A percentile compares a stretch with the other conserved stretches of the same genome.
Conservation (phyloP, 2,797 vertebrate genomes). For the Astyanax mexicanus region DNA sequence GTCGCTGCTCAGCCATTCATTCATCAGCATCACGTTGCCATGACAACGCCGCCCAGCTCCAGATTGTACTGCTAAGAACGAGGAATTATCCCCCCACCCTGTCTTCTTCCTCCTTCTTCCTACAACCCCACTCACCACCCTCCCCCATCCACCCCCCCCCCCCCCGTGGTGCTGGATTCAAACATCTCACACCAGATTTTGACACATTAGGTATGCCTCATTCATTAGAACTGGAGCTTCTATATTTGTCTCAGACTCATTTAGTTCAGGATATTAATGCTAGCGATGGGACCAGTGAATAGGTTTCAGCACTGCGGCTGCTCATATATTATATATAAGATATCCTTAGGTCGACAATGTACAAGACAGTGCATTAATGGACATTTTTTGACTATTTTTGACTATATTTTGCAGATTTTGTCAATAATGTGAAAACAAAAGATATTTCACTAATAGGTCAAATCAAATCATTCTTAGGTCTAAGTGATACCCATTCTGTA, state of each 20-base stretch:
- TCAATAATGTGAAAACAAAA: no score
- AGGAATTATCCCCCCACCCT: slow-evolving; percentile 3
- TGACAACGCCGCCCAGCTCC: slow-evolving; percentile 44
- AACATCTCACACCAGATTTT: not conserved
- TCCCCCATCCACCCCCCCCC: not conserved
- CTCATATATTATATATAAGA: not conserved
- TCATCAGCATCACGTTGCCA: slow-evolving; percentile 49
- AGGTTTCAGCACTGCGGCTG: no score
- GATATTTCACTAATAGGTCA: no score
- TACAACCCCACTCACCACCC: no score
- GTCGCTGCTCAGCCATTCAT: slow-evolving; percentile 32
- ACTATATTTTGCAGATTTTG: no score
- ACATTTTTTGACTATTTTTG: no score
- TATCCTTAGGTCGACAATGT: not conserved
- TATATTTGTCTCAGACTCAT: not conserved
- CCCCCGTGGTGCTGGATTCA: not conserved
- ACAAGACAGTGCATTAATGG: no score
- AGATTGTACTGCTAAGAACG: not conserved
- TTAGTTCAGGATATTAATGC: not conserved
- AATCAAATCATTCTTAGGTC: no score
- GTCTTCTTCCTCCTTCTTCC: no score
- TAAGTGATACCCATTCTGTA: no score
- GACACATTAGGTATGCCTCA: not conserved
- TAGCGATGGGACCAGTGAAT: not conserved
- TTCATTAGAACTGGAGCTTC: not conserved